These are phyloP conservation scores for Phylloscopus collybita DNA, from an alignment of 2,797 vertebrate species.

Conservation along the genomic window DNA sequence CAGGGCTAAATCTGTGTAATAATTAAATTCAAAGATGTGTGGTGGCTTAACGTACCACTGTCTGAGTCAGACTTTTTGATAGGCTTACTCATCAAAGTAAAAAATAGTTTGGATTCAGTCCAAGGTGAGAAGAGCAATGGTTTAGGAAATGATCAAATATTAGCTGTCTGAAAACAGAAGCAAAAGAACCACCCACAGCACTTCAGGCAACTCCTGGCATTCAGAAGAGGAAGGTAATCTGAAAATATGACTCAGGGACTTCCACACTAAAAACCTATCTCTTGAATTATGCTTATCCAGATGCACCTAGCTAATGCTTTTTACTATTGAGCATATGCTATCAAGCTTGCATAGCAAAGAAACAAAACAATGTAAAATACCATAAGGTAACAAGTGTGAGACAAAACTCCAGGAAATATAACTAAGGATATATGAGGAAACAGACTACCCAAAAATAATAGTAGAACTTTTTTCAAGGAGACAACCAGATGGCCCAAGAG, in stretches of 20 bases:
- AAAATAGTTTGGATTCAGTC: not conserved
- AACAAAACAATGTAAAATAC: not conserved
- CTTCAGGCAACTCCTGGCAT: not conserved
- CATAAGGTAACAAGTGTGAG: not conserved
- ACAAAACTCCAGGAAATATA: not conserved
- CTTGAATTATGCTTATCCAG: not conserved
- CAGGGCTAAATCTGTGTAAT: not conserved
- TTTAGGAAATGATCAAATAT: constrained; percentile 27
- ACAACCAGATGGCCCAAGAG: not conserved
- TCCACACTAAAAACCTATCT: not conserved
- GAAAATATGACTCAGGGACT: not conserved
- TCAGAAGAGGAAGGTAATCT: not conserved
- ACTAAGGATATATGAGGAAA: not conserved
- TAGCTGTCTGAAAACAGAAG: not conserved
- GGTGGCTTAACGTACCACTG: not conserved
- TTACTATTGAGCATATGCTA: not conserved
- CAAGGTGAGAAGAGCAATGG: not conserved
- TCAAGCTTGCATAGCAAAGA: not conserved
- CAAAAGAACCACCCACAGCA: not conserved
- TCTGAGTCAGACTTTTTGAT: not conserved
- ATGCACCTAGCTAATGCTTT: not conserved
- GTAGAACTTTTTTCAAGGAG: not conserved
- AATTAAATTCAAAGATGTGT: not conserved
- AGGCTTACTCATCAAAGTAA: not conserved
- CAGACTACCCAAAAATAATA: not conserved